Conservation (phyloP, 2,888 invertebrate genomes). For the Tinea trinotella region DNA sequence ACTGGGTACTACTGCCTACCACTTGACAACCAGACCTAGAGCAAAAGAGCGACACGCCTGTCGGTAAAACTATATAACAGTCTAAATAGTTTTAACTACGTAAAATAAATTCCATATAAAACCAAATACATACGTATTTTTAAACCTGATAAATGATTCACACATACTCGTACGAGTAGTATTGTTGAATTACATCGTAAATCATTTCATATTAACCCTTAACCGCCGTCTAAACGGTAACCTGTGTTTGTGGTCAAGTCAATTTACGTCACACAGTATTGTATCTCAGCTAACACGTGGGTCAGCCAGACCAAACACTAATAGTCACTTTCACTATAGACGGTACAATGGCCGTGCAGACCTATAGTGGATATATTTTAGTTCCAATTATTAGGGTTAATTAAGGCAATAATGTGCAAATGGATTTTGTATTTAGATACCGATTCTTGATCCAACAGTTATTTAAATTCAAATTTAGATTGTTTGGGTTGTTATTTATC, state of each 20-base stretch:
- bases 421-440: neutral
- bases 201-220: neutral
- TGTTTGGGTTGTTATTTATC: too few species aligned
- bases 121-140: too few species aligned
- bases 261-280: constrained; percentile 7
- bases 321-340: constrained; percentile 22
- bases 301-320: constrained; percentile 16
- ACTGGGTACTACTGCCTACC: too few species aligned
- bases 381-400: neutral
- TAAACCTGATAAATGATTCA: too few species aligned
- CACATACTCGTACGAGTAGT: too few species aligned
- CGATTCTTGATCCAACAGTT: neutral
- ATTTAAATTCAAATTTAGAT: too few species aligned
- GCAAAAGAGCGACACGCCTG: too few species aligned
- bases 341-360: constrained; percentile 2
- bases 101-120: too few species aligned
- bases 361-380: neutral
- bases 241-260: constrained; percentile 8
- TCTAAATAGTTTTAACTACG: too few species aligned
- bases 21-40: too few species aligned
- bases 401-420: neutral
- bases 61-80: too few species aligned
- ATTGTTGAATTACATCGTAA: neutral
- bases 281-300: constrained; percentile 12
- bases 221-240: neutral